Evolutionary conservation across 2,888 invertebrate species (phyloP), one percentile per base, ranked within the genome.

Genomic region (Euphydryas editha): DNA sequence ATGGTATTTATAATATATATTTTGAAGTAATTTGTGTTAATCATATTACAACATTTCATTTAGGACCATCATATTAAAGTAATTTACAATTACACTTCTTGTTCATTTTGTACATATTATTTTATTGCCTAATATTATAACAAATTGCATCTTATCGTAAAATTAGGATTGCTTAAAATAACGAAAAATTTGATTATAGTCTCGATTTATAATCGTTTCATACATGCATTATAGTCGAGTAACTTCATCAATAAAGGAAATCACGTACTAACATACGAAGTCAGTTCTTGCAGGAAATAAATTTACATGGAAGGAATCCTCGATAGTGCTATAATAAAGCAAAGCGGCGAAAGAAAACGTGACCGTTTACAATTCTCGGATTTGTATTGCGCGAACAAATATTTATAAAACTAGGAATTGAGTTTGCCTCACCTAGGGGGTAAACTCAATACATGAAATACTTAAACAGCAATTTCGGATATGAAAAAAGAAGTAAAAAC

Each of bases 201-300:
- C 24, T 61, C 65, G 59, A 67, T 69, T 67, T 55, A 65, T 65
- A 44, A 64, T 60, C 36, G 54, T 1, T 64, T 49, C 11, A 39
- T 51, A 36, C 30, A 51, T 46, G 39, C 58, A 58, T 55, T 59
- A 62, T 63, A 7, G 30, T 8, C 37, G 62, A 30, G 54, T 36
- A 55, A 39, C 37, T 55, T 67, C 67, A 70, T 70, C 65, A 62
- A 47, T 64, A 67, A 69, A 67, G 70, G 70, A 70, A 67, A 67
- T 65, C 70, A 70, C 70, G 67, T 70, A 59, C 58, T 20, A 44
- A 59, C 64, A 67, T 55, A 59, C 61, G 64, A 59, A 60, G 62
- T 58, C 55, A 59, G 59, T 65, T 65, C 59, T 64, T 37, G 55
- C 70, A 70, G 70, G 70, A 70, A 65, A 68, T 70, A 65, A 56